phyloP scores from a whole-genome alignment of 30 jellyfish, hydroid and myxozoan genomes.

The Pelagia noctiluca region DNA sequence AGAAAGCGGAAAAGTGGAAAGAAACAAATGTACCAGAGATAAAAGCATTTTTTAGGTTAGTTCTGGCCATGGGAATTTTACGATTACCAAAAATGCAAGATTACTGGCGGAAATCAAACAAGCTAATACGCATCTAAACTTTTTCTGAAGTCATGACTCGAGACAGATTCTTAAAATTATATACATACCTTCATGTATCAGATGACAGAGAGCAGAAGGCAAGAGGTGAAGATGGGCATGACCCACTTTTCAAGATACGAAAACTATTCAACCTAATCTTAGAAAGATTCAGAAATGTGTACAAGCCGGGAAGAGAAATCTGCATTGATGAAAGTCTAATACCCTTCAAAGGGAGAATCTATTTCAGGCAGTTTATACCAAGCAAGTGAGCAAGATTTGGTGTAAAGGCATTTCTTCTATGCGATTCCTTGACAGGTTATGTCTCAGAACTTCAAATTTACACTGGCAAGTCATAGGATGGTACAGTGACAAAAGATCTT shows the following conservation, averaged over 20 bases:
- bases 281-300: slow-evolving; percentile 17
- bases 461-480: slow-evolving; percentile 21
- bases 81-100: background rate
- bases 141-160: background rate
- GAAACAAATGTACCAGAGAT: slow-evolving; percentile 1
- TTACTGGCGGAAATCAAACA: slow-evolving; percentile 1
- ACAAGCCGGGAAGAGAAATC: slow-evolving; percentile 31
- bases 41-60: background rate
- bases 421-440: slow-evolving; percentile 8
- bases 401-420: slow-evolving; percentile 12
- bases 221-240: slow-evolving; percentile 5
- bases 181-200: background rate
- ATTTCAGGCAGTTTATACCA: slow-evolving; percentile 36
- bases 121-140: background rate
- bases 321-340: slow-evolving; percentile 26
- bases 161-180: background rate
- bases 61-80: background rate
- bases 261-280: background rate
- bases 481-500: slow-evolving; percentile 14
- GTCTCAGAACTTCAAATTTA: slow-evolving; percentile 21
- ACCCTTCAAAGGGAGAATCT: slow-evolving; percentile 28
- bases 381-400: slow-evolving; percentile 57
- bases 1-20: background rate
- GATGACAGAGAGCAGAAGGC: slow-evolving; percentile 5
- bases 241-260: slow-evolving; percentile 1